These are phyloP conservation scores for Manis javanica DNA, from an alignment of 2,797 vertebrate genomes.

Conservation along the genomic window DNA sequence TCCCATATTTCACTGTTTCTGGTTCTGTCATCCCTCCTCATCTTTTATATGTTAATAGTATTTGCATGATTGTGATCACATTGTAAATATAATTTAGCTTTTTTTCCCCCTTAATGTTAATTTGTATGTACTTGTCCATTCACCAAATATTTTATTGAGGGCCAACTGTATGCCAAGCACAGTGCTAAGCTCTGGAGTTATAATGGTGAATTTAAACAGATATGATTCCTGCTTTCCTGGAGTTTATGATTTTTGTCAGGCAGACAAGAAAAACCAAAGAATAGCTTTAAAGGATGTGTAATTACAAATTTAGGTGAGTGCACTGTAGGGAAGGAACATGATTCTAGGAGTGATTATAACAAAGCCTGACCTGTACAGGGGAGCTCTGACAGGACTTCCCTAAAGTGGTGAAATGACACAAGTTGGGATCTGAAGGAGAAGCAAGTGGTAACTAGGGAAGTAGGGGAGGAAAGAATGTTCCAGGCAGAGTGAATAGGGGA, in stretches of 20 bases:
- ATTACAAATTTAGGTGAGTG: background rate
- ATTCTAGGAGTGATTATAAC: background rate
- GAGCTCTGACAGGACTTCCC: background rate
- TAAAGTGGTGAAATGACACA: background rate
- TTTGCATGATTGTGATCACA: background rate
- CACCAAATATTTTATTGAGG: background rate
- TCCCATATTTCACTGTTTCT: background rate
- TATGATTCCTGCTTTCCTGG: background rate
- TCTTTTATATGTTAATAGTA: conserved; percentile 17
- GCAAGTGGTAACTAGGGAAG: background rate
- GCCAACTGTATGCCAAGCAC: background rate
- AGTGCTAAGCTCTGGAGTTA: background rate
- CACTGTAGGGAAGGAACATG: background rate
- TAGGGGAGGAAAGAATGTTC: background rate
- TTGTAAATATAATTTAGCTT: background rate
- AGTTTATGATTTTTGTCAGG: conserved; percentile 6
- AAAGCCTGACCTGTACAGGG: background rate
- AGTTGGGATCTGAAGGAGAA: conserved; percentile 10
- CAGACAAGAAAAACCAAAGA: background rate
- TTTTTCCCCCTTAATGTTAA: background rate
- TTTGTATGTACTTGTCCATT: background rate
- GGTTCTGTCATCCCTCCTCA: background rate
- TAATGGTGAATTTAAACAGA: background rate
- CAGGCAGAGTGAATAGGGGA: background rate
- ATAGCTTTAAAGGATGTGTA: background rate